Base-by-base conservation (phyloP, 2,797 vertebrate genomes). In the Bradypodion pumilum region DNA sequence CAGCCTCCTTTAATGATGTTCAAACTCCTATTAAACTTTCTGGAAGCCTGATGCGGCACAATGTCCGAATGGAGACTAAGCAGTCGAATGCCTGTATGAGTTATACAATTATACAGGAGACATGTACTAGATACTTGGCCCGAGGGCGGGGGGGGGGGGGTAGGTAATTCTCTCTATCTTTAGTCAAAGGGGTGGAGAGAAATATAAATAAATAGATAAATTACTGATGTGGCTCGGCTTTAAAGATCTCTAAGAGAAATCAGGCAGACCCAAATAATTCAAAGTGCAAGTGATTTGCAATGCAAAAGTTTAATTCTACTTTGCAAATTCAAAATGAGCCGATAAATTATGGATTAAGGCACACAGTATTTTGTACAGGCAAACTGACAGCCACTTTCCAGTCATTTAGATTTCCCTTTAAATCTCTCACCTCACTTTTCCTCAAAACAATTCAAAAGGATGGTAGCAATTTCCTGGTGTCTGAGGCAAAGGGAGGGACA, bases 241-340 rank as follows among this genome's bases (percentile, higher is more conserved):
- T 94, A 94, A 95, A 94, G 84, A 89, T n/a, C 72, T 83, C 70
- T 32, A 80, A 88, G 84, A 46, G 81, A 88, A 85, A 82, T n/a
- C 63, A 95, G 90, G 94, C 81, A 92, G 93, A 95, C 90, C 93
- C 92, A 94, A 95, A 93, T 91, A 94, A 96, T 89, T 89, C 69
- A 95, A 95, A 87, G 77, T 63, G 78, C 42, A 46, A 77, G 68
- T 44, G 60, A 82, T 78, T 7, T 84, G 86, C 91, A 96, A 95
- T 90, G 91, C 94, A 95, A 92, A 96, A 91, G 94, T 94, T 94
- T 92, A 96, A 95, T 96, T 95, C 95, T 94, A 94, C 93, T 75
- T 84, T 77, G 83, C 59, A 92, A 89, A 92, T 73, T 90, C 89
- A 86, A 83, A 82, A 86, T 83, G 49, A 89, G 86, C 25, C 85